These are phyloP conservation scores for Neoseiulus cucumeris DNA, from an alignment of 1,140 invertebrate species.

Conservation along the genomic window DNA sequence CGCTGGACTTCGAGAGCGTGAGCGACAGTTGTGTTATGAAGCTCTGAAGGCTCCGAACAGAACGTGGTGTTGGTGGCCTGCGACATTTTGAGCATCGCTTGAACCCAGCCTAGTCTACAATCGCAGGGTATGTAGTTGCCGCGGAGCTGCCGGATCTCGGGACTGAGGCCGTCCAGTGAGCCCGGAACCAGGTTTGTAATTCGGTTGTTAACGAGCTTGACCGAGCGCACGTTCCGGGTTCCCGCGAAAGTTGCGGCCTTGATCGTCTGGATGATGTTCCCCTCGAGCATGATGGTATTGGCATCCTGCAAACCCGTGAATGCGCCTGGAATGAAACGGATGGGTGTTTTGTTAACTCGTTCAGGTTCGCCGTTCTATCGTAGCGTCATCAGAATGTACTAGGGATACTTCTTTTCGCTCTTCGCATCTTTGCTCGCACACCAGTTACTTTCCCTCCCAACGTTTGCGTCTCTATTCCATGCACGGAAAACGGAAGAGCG, in stretches of 20 bases:
- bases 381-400: too few relatives aligned
- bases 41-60: background rate
- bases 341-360: too few relatives aligned
- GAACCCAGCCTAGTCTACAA: slow-evolving; percentile 14
- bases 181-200: slow-evolving; percentile 11
- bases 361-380: too few relatives aligned
- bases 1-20: background rate
- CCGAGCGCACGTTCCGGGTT: slow-evolving; percentile 50
- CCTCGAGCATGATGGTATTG: slow-evolving; percentile 14
- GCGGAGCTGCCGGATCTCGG: slow-evolving; percentile 12
- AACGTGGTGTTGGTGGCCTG: background rate
- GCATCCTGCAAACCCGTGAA: slow-evolving; percentile 14
- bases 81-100: background rate
- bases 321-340: slow-evolving; percentile 5
- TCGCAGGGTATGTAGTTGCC: slow-evolving; percentile 15
- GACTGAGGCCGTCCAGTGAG: background rate
- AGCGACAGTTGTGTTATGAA: background rate
- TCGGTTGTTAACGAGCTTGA: slow-evolving; percentile 50
- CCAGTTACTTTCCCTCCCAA: too few relatives aligned
- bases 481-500: too few relatives aligned
- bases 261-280: slow-evolving; percentile 13
- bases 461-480: too few relatives aligned
- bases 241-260: slow-evolving; percentile 40
- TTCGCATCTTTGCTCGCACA: too few relatives aligned
- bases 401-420: too few relatives aligned